Evolutionary conservation across 2,888 invertebrate genomes (phyloP).

Genomic region (Tortricodes alternella): DNA sequence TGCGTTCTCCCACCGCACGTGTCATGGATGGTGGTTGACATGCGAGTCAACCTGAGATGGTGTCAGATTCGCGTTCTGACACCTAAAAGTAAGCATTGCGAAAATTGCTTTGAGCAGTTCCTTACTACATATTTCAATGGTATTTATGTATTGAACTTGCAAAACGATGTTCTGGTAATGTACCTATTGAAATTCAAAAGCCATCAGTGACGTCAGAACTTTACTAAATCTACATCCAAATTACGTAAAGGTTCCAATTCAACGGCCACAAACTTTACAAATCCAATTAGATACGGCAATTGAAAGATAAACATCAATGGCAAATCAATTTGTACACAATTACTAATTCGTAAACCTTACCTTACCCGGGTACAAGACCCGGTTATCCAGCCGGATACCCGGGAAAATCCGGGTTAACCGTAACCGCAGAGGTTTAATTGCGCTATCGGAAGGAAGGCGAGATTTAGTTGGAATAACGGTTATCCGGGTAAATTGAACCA

Average conservation of each 20-base stretch:
- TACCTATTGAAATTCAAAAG: too few species aligned
- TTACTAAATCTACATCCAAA: background rate
- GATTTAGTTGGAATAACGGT: background rate
- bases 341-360: constrained; percentile 9
- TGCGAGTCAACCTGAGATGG: too few species aligned
- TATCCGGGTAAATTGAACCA: constrained; percentile 18
- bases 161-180: too few species aligned
- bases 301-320: constrained; percentile 25
- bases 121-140: too few species aligned
- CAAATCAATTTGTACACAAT: constrained; percentile 14
- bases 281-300: constrained; percentile 19
- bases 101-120: too few species aligned
- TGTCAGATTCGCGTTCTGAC: too few species aligned
- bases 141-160: too few species aligned
- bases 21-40: too few species aligned
- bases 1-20: too few species aligned
- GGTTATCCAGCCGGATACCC: background rate
- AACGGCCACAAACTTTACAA: background rate
- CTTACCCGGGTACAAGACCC: background rate
- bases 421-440: constrained; percentile 29
- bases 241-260: background rate
- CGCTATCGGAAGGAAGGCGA: constrained; percentile 21
- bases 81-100: too few species aligned
- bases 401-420: constrained; percentile 18
- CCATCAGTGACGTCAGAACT: too few species aligned